Percentiles rank a stretch among this genome's conserved stretches.
Conservation (phyloP, 2,888 invertebrate genomes). For the Nephrotoma guestfalica region DNA sequence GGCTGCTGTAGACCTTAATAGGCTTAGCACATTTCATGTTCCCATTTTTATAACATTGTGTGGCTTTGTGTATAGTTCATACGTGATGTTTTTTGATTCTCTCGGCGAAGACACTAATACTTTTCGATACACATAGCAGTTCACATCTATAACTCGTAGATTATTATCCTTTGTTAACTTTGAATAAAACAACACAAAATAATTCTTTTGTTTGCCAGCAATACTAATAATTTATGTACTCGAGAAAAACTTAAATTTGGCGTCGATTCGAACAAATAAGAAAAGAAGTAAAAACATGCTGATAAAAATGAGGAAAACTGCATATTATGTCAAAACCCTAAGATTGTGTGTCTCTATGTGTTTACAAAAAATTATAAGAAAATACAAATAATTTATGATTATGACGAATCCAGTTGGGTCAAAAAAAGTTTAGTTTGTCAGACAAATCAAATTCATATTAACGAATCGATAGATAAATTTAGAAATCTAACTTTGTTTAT, state of each 20-base stretch:
- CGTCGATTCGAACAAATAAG: not conserved
- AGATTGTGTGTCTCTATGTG: not conserved
- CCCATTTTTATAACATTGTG: no score
- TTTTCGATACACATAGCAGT: not conserved
- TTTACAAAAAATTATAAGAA: not conserved
- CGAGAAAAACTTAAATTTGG: not conserved
- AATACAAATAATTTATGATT: not conserved
- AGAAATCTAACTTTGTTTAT: not conserved
- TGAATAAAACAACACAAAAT: not conserved
- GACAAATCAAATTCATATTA: not conserved
- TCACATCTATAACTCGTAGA: not conserved
- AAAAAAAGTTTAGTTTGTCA: not conserved
- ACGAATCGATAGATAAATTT: not conserved
- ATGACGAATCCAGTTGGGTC: not conserved
- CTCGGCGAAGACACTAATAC: not conserved
- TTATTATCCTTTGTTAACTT: not conserved
- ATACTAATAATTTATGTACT: not conserved
- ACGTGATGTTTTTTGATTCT: no score
- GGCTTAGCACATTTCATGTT: no score
- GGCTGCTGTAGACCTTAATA: no score
- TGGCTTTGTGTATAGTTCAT: no score
- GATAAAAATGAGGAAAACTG: not conserved
- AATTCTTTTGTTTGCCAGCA: not conserved
- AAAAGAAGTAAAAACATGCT: not conserved
- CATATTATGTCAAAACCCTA: no score